These are phyloP conservation scores for Carcinoscorpius rotundicauda DNA, from an alignment of 1,140 invertebrate species.

Conservation along the genomic window DNA sequence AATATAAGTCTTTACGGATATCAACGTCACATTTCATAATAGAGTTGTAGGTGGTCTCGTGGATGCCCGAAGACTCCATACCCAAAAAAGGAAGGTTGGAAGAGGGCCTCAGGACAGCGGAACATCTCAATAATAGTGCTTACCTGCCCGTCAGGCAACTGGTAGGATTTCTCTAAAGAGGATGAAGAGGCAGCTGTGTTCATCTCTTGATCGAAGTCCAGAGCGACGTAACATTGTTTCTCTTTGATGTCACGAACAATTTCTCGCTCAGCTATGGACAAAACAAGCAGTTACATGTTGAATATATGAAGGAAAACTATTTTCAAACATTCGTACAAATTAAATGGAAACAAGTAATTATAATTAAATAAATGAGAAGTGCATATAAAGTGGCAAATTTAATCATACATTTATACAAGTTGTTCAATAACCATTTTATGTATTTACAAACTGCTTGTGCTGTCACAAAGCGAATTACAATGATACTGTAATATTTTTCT, in stretches of 20 bases:
- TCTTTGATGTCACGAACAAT: conserved; percentile 43
- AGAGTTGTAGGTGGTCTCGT: conserved; percentile 63
- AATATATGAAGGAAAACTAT: too few relatives aligned
- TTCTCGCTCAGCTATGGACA: conserved; percentile 32
- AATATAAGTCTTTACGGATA: conserved; percentile 42
- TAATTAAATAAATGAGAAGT: too few relatives aligned
- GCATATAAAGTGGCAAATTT: too few relatives aligned
- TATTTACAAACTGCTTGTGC: too few relatives aligned
- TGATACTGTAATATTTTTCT: too few relatives aligned
- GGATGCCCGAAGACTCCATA: conserved; percentile 89
- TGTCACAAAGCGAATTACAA: too few relatives aligned
- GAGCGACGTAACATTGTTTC: conserved; percentile 34
- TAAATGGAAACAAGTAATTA: too few relatives aligned
- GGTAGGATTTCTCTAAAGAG: conserved; percentile 34
- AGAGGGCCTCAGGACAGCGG: conserved; percentile 44
- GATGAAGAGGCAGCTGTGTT: conserved; percentile 35
- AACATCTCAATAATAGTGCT: conserved; percentile 78
- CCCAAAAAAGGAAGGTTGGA: conserved; percentile 73
- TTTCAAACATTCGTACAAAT: too few relatives aligned
- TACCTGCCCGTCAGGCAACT: conserved; percentile 45
- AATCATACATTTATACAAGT: too few relatives aligned
- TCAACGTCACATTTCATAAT: conserved; percentile 31
- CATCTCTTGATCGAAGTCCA: conserved; percentile 46
- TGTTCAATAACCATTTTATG: too few relatives aligned
- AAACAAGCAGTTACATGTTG: too few relatives aligned